Percentiles rank a stretch among this genome's conserved stretches.
phyloP scores from a whole-genome alignment of 2,888 invertebrate genomes.

The Pachliopta kotzebuea region DNA sequence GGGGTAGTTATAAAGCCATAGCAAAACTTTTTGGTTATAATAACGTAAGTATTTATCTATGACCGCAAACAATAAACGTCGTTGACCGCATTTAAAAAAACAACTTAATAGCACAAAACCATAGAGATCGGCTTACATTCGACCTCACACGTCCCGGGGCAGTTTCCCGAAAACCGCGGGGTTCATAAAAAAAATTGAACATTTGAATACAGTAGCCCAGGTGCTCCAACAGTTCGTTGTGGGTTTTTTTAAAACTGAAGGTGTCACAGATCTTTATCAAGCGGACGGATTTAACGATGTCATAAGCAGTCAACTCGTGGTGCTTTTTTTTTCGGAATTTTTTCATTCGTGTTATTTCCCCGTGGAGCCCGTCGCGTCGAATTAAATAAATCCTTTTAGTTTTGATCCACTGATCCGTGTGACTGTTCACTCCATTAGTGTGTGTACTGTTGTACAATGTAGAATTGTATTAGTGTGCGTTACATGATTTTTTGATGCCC shows the following conservation, averaged over 20 bases:
- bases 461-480: neutral
- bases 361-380: constrained; percentile 73
- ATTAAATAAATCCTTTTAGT: constrained; percentile 73
- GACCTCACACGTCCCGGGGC: constrained; percentile 66
- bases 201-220: constrained; percentile 78
- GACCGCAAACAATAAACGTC: constrained; percentile 53
- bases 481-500: no score
- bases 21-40: no score
- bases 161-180: constrained; percentile 61
- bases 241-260: constrained; percentile 47
- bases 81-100: constrained; percentile 44
- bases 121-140: constrained; percentile 45
- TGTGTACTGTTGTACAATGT: neutral
- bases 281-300: constrained; percentile 72
- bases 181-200: constrained; percentile 51
- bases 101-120: constrained; percentile 42
- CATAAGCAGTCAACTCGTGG: constrained; percentile 63
- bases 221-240: constrained; percentile 51
- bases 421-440: constrained; percentile 37
- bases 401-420: constrained; percentile 59
- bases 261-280: constrained; percentile 78
- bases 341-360: constrained; percentile 38
- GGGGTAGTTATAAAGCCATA: no score
- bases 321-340: constrained; percentile 52
- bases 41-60: constrained; percentile 42